Conservation (phyloP, 2,113 vertebrate species). For the Caranx ignobilis region DNA sequence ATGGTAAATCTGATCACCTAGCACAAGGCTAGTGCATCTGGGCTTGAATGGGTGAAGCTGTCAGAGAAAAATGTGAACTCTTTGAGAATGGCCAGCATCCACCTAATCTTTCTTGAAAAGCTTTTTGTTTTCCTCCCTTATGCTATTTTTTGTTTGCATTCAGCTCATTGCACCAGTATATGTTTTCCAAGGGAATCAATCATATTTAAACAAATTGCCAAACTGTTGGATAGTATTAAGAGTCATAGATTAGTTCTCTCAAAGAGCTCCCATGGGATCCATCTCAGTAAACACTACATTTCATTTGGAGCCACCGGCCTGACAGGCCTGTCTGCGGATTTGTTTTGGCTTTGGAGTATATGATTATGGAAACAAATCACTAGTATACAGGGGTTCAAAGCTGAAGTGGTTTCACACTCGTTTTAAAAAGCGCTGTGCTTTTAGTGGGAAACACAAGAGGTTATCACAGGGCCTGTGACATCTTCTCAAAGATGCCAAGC, state of each 20-base stretch:
- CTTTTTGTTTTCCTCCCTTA: conserved; percentile 56
- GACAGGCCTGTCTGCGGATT: conserved; percentile 69
- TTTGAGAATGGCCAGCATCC: conserved; percentile 60
- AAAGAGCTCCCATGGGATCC: conserved; percentile 71
- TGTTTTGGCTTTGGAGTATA: conserved; percentile 57
- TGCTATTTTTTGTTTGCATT: conserved; percentile 59
- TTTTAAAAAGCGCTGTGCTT: conserved; percentile 48
- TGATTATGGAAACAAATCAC: conserved; percentile 67
- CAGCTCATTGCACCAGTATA: conserved; percentile 59
- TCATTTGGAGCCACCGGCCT: conserved; percentile 70
- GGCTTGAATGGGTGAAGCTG: background rate
- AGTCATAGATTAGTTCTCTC: conserved; percentile 70
- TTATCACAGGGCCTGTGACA: conserved; percentile 41
- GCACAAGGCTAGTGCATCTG: background rate
- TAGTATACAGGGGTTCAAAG: conserved; percentile 42
- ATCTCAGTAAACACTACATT: conserved; percentile 73
- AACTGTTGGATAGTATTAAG: conserved; percentile 71
- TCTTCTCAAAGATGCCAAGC: conserved; percentile 32
- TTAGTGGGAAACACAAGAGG: conserved; percentile 52
- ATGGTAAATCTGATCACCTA: background rate
- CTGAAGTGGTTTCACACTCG: conserved; percentile 33
- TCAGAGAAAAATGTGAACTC: background rate
- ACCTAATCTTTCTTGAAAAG: conserved; percentile 44
- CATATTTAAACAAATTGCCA: conserved; percentile 79
- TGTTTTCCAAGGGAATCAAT: conserved; percentile 73